A percentile compares a stretch with the other conserved stretches of the same genome.
Evolutionary conservation across 2,888 invertebrate genomes (phyloP).

Genomic region (Caprella mutica): DNA sequence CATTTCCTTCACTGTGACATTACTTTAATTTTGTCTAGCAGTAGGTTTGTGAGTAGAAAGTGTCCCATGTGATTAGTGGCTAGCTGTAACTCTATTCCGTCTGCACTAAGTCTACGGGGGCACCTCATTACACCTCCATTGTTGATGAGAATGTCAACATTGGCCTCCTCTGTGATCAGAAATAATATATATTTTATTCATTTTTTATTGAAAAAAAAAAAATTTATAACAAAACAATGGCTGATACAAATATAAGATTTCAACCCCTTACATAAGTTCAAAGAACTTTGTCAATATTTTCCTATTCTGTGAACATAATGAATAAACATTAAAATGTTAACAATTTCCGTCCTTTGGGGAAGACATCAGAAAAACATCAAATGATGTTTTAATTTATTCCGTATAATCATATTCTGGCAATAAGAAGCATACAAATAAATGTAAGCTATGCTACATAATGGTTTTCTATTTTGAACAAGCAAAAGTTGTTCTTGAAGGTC

Average conservation of each 20-base stretch:
- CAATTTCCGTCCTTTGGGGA: too few species aligned
- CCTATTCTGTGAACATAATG: too few species aligned
- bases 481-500: not conserved
- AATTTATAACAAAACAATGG: not conserved
- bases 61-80: constrained; percentile 74
- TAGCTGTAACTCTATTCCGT: constrained; percentile 69
- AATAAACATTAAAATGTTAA: too few species aligned
- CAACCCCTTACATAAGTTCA: too few species aligned
- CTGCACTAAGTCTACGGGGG: constrained; percentile 52
- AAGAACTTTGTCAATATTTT: too few species aligned
- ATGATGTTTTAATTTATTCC: too few species aligned
- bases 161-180: constrained; percentile 48
- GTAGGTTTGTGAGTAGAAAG: constrained; percentile 62
- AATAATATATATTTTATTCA: not conserved
- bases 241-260: not conserved
- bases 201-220: not conserved
- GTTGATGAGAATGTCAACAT: constrained; percentile 62
- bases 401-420: too few species aligned
- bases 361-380: too few species aligned
- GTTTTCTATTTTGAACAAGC: too few species aligned
- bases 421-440: too few species aligned
- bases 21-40: constrained; percentile 55
- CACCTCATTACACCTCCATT: constrained; percentile 72
- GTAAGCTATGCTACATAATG: too few species aligned
- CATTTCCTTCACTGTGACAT: not conserved